These are phyloP conservation scores for Halcyon smyrnensis DNA, from an alignment of 2,797 vertebrate genomes.

Conservation along the genomic window DNA sequence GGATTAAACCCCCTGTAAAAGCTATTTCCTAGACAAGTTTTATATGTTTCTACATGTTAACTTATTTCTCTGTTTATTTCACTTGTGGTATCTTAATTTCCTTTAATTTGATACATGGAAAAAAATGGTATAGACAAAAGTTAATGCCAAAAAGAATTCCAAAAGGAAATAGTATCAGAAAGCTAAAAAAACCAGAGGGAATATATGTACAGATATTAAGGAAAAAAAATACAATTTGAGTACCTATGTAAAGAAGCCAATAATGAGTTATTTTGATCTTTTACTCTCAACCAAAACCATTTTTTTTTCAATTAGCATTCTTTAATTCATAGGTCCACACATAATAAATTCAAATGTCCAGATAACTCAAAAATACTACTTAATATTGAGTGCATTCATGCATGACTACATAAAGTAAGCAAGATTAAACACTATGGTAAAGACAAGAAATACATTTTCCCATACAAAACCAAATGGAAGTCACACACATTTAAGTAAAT, in stretches of 20 bases:
- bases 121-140: background rate
- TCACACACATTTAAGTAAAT: constrained; percentile 25
- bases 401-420: constrained; percentile 12
- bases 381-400: background rate
- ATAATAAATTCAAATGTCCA: constrained; percentile 17
- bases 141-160: background rate
- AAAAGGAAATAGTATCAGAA: background rate
- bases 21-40: background rate
- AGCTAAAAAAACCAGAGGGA: background rate
- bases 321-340: background rate
- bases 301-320: background rate
- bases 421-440: background rate
- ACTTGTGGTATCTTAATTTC: background rate
- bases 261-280: constrained; percentile 6
- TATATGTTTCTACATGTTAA: background rate
- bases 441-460: constrained; percentile 47
- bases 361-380: background rate
- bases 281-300: background rate
- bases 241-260: background rate
- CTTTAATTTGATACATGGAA: background rate
- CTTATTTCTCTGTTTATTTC: background rate
- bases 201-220: background rate
- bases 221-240: background rate
- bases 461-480: constrained; percentile 1
- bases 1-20: background rate